Base-by-base conservation (phyloP, 2,888 invertebrate species). In the Ernsta delagoae region DNA sequence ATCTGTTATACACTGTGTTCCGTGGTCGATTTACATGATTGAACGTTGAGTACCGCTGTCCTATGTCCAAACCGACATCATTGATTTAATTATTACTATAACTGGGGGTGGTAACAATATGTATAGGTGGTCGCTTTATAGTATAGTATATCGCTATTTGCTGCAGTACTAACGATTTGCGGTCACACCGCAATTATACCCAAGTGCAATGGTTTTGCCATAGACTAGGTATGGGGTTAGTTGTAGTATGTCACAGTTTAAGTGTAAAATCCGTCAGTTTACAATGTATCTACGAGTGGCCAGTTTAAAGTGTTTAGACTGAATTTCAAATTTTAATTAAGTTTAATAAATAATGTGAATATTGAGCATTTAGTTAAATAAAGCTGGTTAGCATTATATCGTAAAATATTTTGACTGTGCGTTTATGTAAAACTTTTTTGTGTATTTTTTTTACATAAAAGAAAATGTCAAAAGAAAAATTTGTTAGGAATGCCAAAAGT, bases 71-170 rank as follows among this genome's bases (percentile, higher is more conserved):
- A 60, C 64, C 43, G 65, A 54, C 45, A 61, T 50, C 65, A 45
- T 65, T 69, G 54, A 70, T 70, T 65, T 61, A 70, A 70, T 70
- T 70, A 65, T 70, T 50, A 5, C 5, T 36, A 3, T 36, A 57
- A 59, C 36, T 24, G 61, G 41, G 60, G 56, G 65, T 61, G 48
- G 70, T 60, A 48, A 65, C 48, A 53, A 63, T 53, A 65, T 36
- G 5, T 5, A 5, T 3, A 4, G 3, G 5, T 5, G 36, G 36
- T 36, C 3, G 60, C 65, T 71, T n/a, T n/a, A n/a, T n/a, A n/a
- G n/a, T n/a, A n/a, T n/a, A n/a, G n/a, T n/a, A n/a, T n/a, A n/a
- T 65, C 59, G 61, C 64, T 68, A 62, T 68, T 68, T 39, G 67
- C 24, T 57, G 56, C 62, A 48, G 57, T 56, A 36, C 54, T 67